Conservation (phyloP, 2,797 vertebrate species). For the Tamandua tetradactyla region DNA sequence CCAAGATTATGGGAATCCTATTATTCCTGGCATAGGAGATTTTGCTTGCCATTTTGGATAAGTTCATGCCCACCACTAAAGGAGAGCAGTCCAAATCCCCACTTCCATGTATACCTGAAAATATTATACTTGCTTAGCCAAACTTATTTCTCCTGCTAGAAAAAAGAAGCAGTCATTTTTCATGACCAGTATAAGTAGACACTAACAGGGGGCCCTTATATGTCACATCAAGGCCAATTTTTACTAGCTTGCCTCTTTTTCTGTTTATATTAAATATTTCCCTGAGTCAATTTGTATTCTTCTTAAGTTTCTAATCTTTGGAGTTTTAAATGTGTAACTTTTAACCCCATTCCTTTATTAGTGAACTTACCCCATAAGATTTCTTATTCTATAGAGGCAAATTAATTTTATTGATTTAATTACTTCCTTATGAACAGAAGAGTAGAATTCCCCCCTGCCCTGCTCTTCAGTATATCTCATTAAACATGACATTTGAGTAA, state of each 20-base stretch:
- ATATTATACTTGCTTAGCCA: neutral
- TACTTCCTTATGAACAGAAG: constrained; percentile 43
- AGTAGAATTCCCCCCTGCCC: neutral
- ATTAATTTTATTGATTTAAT: constrained; percentile 26
- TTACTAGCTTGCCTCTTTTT: neutral
- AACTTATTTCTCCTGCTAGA: neutral
- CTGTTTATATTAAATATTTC: neutral
- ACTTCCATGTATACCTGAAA: neutral
- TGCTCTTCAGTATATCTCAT: neutral
- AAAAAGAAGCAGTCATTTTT: neutral
- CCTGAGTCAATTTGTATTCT: neutral
- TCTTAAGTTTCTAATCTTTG: neutral
- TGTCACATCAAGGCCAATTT: neutral
- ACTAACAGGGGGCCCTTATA: neutral
- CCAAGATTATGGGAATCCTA: neutral
- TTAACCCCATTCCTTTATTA: neutral
- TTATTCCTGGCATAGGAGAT: neutral
- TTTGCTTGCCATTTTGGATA: neutral
- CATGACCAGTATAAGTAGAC: neutral
- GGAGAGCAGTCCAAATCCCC: neutral
- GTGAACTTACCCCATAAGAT: neutral
- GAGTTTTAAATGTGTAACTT: neutral
- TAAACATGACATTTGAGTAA: neutral
- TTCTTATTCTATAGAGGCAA: neutral
- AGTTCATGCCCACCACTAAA: neutral